These are phyloP conservation scores for Anorthoa munda DNA, from an alignment of 2,888 invertebrate species.

Conservation along the genomic window DNA sequence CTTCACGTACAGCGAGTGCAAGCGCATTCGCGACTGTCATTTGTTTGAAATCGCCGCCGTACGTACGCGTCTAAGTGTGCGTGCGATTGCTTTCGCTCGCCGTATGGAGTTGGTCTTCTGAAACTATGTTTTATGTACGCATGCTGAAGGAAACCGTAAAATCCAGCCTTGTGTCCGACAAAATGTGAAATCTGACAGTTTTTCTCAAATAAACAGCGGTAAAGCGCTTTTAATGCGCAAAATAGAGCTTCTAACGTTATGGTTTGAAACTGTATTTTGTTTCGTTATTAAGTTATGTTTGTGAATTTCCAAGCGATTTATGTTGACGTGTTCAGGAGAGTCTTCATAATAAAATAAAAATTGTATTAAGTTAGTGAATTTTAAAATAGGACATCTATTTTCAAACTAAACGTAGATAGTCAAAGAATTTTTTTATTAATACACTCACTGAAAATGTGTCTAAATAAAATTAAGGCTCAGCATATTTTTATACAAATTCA, in stretches of 20 bases:
- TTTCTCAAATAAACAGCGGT: conserved; percentile 55
- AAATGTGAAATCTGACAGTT: conserved; percentile 66
- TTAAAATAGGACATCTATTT: no score
- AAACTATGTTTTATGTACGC: neutral
- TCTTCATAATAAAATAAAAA: no score
- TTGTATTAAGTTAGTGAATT: no score
- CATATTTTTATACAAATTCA: conserved; percentile 21
- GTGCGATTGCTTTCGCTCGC: neutral
- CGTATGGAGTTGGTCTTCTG: conserved; percentile 13
- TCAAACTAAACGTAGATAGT: neutral
- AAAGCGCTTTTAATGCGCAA: conserved; percentile 42
- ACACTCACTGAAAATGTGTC: neutral
- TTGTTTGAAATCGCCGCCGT: neutral
- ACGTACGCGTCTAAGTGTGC: neutral
- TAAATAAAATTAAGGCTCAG: conserved; percentile 2
- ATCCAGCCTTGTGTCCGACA: conserved; percentile 61
- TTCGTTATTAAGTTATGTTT: neutral
- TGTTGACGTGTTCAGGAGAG: neutral
- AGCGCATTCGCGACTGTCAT: no score
- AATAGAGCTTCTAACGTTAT: conserved; percentile 27
- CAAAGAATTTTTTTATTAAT: neutral
- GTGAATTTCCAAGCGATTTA: conserved; percentile 12
- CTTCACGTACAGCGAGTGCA: neutral
- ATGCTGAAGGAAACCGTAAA: conserved; percentile 64
- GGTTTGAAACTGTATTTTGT: conserved; percentile 12